These are phyloP conservation scores for Dipodomys ordii DNA, from an alignment of 2,113 vertebrate genomes.

Conservation along the genomic window DNA sequence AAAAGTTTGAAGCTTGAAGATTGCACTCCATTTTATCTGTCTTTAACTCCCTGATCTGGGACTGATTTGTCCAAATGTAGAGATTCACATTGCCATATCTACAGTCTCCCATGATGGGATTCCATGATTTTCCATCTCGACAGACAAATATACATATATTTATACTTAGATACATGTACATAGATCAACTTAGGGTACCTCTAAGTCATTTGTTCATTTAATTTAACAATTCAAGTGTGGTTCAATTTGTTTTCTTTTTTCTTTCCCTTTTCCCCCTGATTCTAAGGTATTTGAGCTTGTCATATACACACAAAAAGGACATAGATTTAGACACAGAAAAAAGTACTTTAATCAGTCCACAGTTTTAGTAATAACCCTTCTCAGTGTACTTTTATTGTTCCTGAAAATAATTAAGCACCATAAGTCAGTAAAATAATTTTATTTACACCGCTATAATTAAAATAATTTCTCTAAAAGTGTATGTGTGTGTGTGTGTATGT, in stretches of 20 bases:
- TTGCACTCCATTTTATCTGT: neutral
- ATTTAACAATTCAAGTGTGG: neutral
- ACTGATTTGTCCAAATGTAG: neutral
- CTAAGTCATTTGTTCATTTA: neutral
- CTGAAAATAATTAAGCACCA: neutral
- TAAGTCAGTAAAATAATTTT: neutral
- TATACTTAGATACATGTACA: neutral
- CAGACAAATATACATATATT: neutral
- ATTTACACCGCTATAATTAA: neutral
- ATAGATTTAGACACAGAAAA: neutral
- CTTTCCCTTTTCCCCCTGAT: neutral
- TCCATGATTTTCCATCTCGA: neutral
- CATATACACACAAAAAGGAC: neutral
- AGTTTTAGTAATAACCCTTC: neutral
- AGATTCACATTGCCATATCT: neutral
- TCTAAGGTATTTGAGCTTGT: neutral
- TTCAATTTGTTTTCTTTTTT: neutral
- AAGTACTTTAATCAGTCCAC: neutral
- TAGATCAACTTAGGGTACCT: neutral
- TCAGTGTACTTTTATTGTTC: neutral
- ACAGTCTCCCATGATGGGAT: neutral
- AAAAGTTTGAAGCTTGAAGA: neutral
- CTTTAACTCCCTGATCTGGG: neutral
- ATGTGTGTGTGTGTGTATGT: no score
- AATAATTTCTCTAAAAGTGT: neutral